Evolutionary conservation across 2,113 vertebrate species (phyloP), one percentile per base, ranked within the genome.

Genomic region (Anthoscopus minutus): DNA sequence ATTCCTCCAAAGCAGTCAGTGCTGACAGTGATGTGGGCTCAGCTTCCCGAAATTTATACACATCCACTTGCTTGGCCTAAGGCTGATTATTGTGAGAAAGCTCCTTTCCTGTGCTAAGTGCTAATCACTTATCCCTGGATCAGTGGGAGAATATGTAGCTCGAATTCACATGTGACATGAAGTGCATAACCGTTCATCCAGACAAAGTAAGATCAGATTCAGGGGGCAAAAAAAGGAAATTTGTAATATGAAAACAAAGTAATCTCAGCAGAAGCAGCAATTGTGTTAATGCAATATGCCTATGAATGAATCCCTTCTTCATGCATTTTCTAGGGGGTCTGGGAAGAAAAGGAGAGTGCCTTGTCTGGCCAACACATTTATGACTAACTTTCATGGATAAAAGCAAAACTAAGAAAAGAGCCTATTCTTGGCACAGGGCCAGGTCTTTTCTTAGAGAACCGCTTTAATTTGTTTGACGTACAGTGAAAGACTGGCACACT

Each of bases 381-480:
- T 92, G 89, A 81, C 56, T 58, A 71, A 65, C 50, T 88, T 94
- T 80, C 5, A 10, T 70, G 67, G 91, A 88, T 83, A 93, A 89
- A 94, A 87, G 66, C 42, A 95, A 89, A 92, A 92, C 37, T 42
- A 47, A 74, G 45, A 88, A 54, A 71, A 86, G 54, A 86, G 54
- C 31, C 69, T 89, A 15, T 44, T 89, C 31, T 48, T 96, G 85
- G 93, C 90, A 74, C 35, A 37, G 44, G 50, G 47, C 79, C 79
- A 92, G 22, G 17, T 62, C 60, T 90, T 89, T 61, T 74, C 89
- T 51, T 45, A 20, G 64, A 85, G 60, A 21, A 15, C 70, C 73
- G 83, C 65, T 90, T 93, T 88, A 86, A 82, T 95, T 90, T 94
- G 80, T 92, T 96, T 94, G 94, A 84, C 72, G 21, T 76, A 61